These are phyloP conservation scores for Arge pagana DNA, from an alignment of 2,888 invertebrate genomes.

Conservation along the genomic window DNA sequence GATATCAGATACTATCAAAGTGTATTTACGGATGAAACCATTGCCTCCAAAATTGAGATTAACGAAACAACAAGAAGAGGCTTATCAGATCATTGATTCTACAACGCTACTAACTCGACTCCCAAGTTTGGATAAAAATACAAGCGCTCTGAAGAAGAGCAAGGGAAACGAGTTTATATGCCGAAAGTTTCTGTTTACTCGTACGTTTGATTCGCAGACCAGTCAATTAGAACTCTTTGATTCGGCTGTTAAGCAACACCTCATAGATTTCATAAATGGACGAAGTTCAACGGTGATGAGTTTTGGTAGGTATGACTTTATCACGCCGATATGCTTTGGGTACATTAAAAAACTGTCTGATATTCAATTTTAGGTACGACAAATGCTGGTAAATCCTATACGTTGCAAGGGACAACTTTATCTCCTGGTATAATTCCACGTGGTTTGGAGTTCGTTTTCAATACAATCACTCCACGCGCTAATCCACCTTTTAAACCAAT, in stretches of 20 bases:
- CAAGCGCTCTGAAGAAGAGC: slow-evolving; percentile 38
- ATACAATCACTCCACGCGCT: slow-evolving; percentile 41
- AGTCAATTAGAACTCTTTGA: slow-evolving; percentile 57
- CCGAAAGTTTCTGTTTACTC: slow-evolving; percentile 49
- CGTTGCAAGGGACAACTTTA: slow-evolving; percentile 71
- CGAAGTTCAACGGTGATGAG: slow-evolving; percentile 81
- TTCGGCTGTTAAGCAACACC: slow-evolving; percentile 46
- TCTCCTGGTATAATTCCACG: slow-evolving; percentile 73
- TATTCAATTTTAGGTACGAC: slow-evolving; percentile 67
- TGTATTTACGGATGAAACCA: slow-evolving; percentile 65
- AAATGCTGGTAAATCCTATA: slow-evolving; percentile 88
- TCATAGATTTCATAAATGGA: slow-evolving; percentile 57
- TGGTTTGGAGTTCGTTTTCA: slow-evolving; percentile 66
- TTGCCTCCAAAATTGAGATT: slow-evolving; percentile 48
- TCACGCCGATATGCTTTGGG: too few relatives aligned
- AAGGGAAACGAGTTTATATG: slow-evolving; percentile 40
- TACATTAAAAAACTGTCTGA: too few relatives aligned
- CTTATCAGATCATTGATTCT: slow-evolving; percentile 59
- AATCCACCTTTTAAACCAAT: slow-evolving; percentile 46
- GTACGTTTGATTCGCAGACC: slow-evolving; percentile 51
- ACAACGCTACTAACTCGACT: slow-evolving; percentile 59
- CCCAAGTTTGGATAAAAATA: slow-evolving; percentile 49
- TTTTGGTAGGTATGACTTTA: slow-evolving; percentile 63
- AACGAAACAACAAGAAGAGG: slow-evolving; percentile 46
- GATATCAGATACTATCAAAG: slow-evolving; percentile 56